Evolutionary conservation across 2,888 invertebrate genomes (phyloP).

Genomic region (Blastobasis adustella): DNA sequence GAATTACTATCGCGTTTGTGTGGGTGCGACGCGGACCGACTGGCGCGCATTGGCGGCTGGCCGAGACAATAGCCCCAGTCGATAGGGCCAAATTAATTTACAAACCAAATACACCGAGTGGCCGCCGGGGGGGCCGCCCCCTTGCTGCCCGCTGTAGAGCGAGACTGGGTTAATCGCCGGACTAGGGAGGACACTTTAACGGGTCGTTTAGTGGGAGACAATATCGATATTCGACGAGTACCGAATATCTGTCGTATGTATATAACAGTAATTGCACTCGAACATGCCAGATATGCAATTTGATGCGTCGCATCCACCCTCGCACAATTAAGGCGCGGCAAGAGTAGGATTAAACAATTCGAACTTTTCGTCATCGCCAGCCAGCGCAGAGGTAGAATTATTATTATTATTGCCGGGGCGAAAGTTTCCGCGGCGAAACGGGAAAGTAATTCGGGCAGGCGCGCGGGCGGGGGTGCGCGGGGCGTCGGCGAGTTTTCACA

Average conservation of each 20-base stretch:
- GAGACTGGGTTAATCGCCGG: too few species aligned
- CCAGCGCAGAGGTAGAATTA: slow-evolving; percentile 48
- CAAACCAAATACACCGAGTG: slow-evolving; percentile 40
- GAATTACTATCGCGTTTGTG: slow-evolving; percentile 6
- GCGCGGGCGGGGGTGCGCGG: slow-evolving; percentile 9
- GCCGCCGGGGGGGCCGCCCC: slow-evolving; percentile 21
- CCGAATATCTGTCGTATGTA: too few species aligned
- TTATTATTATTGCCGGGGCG: slow-evolving; percentile 62
- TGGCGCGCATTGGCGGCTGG: slow-evolving; percentile 28
- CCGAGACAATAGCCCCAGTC: not conserved
- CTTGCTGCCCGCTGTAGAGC: not conserved
- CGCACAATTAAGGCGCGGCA: slow-evolving; percentile 58
- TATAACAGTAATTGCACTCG: too few species aligned
- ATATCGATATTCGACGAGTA: too few species aligned
- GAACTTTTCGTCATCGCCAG: slow-evolving; percentile 64
- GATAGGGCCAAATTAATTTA: slow-evolving; percentile 37
- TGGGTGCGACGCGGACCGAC: slow-evolving; percentile 8
- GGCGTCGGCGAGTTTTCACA: slow-evolving; percentile 38
- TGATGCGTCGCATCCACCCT: too few species aligned
- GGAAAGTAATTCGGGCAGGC: slow-evolving; percentile 58
- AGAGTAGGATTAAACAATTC: slow-evolving; percentile 66
- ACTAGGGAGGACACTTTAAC: too few species aligned
- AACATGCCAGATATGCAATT: too few species aligned
- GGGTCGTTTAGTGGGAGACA: too few species aligned
- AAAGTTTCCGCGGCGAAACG: slow-evolving; percentile 60